Conservation (phyloP, 2,797 vertebrate genomes). For the Eulemur albifrons region DNA sequence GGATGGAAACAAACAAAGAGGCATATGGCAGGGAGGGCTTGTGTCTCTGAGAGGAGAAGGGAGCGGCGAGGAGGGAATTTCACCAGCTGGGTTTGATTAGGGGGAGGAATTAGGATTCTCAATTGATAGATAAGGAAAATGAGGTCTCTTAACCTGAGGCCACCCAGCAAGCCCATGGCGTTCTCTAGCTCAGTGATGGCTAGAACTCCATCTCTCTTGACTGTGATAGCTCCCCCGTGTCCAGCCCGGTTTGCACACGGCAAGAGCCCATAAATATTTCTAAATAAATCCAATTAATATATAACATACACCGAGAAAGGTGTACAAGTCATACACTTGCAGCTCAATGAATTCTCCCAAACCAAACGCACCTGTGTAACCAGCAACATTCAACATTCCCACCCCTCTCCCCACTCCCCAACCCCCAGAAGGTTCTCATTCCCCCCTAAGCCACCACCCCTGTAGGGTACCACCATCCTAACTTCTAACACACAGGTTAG, state of each 20-base stretch:
- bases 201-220: not conserved
- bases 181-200: no score
- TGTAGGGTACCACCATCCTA: not conserved
- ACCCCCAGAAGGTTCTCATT: not conserved
- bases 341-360: not conserved
- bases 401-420: no score
- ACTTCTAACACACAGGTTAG: accelerated
- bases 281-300: not conserved
- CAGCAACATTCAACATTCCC: not conserved
- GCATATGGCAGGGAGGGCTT: not conserved
- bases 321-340: not conserved
- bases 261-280: not conserved
- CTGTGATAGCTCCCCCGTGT: not conserved
- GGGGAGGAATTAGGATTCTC: not conserved
- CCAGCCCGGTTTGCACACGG: not conserved
- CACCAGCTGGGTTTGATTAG: not conserved
- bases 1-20: not conserved
- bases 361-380: not conserved
- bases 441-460: not conserved
- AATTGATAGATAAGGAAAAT: not conserved
- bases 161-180: not conserved
- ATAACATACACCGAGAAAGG: not conserved
- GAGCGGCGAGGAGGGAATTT: not conserved
- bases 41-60: not conserved
- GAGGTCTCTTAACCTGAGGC: not conserved